These are phyloP conservation scores for Hyphantria cunea DNA, from an alignment of 1,140 invertebrate species.

Conservation along the genomic window DNA sequence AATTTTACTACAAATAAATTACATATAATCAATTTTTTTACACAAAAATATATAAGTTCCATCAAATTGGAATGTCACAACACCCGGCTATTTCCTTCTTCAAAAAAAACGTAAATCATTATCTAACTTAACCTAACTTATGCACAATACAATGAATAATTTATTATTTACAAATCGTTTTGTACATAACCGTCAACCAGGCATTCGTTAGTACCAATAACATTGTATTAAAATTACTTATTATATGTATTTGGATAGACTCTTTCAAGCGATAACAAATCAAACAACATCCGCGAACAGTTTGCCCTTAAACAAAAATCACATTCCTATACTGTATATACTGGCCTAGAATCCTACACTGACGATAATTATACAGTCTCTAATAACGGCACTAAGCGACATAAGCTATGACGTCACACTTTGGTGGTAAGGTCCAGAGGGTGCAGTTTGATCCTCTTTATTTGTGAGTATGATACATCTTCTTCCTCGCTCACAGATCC, in stretches of 20 bases:
- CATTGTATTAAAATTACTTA: conserved; percentile 65
- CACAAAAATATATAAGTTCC: conserved; percentile 57
- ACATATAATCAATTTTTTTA: conserved; percentile 64
- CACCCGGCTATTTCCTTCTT: conserved; percentile 52
- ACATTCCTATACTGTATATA: conserved; percentile 74
- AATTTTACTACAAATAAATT: conserved; percentile 77
- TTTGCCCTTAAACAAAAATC: conserved; percentile 52
- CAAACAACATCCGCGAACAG: conserved; percentile 47
- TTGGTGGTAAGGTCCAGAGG: conserved; percentile 87
- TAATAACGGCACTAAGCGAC: conserved; percentile 41
- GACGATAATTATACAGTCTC: conserved; percentile 38
- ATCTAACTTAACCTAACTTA: conserved; percentile 62
- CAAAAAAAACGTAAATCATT: conserved; percentile 48
- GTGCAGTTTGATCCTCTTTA: conserved; percentile 81
- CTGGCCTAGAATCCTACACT: conserved; percentile 68
- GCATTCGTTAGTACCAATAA: conserved; percentile 60
- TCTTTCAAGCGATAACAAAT: conserved; percentile 76
- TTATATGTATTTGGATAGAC: conserved; percentile 80
- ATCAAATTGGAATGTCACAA: conserved; percentile 54
- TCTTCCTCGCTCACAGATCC: conserved; percentile 83
- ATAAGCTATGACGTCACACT: conserved; percentile 66
- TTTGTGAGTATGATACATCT: conserved; percentile 73
- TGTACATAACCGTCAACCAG: conserved; percentile 72
- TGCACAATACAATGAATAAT: conserved; percentile 63
- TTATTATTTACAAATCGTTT: conserved; percentile 77